Percentiles rank a stretch among this genome's conserved stretches.
These are phyloP conservation scores for Aplochiton taeniatus DNA, from an alignment of 2,797 vertebrate genomes.

Conservation along the genomic window DNA sequence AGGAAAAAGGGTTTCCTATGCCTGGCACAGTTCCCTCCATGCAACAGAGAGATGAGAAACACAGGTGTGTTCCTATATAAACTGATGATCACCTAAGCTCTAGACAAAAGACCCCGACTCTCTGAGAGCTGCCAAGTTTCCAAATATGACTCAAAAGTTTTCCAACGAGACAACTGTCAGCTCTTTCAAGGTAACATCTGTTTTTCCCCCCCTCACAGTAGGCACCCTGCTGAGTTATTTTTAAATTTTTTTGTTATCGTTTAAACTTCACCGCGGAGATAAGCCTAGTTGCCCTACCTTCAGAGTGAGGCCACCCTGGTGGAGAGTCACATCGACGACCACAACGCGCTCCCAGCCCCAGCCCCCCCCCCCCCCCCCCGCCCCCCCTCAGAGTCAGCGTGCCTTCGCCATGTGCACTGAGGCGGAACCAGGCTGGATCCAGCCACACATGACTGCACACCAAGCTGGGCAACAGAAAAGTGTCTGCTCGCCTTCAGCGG, in stretches of 20 bases:
- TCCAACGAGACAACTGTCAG: not conserved
- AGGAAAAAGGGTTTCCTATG: not conserved
- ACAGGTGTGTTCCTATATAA: not conserved
- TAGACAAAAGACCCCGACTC: not conserved
- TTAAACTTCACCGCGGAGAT: not conserved
- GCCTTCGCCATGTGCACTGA: slow-evolving; percentile 41
- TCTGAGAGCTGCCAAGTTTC: not conserved
- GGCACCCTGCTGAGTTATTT: not conserved
- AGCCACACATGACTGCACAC: slow-evolving; percentile 62
- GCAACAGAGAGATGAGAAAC: not conserved
- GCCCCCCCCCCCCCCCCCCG: slow-evolving; percentile 29
- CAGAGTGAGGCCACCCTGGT: not conserved
- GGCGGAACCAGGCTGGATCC: slow-evolving; percentile 45
- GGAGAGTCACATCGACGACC: not conserved
- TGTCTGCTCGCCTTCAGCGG: slow-evolving; percentile 33
- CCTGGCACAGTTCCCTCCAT: not conserved
- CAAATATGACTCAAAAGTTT: not conserved
- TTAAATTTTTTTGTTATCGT: not conserved
- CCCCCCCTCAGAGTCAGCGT: slow-evolving; percentile 18
- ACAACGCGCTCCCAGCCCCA: slow-evolving; percentile 30
- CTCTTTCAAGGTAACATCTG: not conserved
- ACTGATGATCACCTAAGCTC: not conserved
- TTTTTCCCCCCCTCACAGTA: not conserved
- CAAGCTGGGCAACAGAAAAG: slow-evolving; percentile 43
- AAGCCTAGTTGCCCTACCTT: not conserved